phyloP scores from a whole-genome alignment of 2,113 vertebrate genomes.

The Parus major region DNA sequence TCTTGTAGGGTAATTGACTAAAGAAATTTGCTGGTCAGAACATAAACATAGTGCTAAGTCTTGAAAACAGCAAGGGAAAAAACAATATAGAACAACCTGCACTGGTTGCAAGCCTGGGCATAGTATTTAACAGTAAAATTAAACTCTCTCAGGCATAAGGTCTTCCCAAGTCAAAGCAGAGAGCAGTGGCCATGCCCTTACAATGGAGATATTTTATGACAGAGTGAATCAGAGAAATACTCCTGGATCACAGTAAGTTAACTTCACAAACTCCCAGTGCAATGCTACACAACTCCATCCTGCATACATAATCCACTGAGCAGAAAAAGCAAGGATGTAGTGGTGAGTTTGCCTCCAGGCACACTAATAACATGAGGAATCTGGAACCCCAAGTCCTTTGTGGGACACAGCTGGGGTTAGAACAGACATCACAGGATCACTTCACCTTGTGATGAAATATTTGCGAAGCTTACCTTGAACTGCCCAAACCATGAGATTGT shows the following conservation, averaged over 20 bases:
- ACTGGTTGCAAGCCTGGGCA: neutral
- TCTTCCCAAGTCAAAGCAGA: neutral
- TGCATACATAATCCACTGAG: neutral
- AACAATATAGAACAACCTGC: neutral
- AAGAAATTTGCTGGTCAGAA: neutral
- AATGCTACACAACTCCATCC: neutral
- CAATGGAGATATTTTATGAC: neutral
- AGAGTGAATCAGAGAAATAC: neutral
- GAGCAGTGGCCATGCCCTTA: neutral
- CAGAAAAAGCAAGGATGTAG: neutral
- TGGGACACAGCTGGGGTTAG: neutral
- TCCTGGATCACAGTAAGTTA: neutral
- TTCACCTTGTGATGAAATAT: neutral
- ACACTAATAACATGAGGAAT: neutral
- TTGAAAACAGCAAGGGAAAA: neutral
- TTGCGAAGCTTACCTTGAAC: neutral
- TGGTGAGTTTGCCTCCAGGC: neutral
- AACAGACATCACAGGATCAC: neutral
- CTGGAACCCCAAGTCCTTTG: neutral
- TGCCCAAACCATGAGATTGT: neutral
- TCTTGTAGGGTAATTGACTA: neutral
- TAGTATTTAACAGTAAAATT: neutral
- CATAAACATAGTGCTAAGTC: neutral
- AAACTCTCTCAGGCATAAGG: neutral
- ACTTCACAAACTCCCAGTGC: neutral